Evolutionary conservation across 2,113 vertebrate genomes (phyloP), one percentile per base, ranked within the genome.

Genomic region (Lagopus leucura): DNA sequence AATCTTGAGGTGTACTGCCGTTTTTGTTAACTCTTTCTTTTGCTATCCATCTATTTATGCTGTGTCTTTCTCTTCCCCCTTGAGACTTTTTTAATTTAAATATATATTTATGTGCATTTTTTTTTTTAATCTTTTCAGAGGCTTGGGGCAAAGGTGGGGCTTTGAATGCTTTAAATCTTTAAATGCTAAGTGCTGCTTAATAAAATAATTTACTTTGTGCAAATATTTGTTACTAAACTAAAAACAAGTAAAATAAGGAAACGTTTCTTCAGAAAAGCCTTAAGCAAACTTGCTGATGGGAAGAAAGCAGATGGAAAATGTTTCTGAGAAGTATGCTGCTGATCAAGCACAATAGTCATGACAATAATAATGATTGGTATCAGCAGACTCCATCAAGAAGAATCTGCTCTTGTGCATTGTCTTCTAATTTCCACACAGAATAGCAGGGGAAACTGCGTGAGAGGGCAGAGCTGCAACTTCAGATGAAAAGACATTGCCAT

Each of bases 21-120:
- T 42, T 92, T 81, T 88, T 86, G 28, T 96, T 96, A 96, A 95
- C 96, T 90, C 90, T 86, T 96, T 94, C 79, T 88, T 91, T 55
- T 34, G 30, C 47, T 83, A 1, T 18, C 11, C 14, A 10, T 74
- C 50, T 63, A 1, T 55, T 85, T 82, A 45, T 48, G 25, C 36
- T 77, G 24, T 3, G 0, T 30, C 32, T 55, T 55, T 24, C 13
- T 28, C 24, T n/a, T 84, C 36, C 36, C 24, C 82, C 25, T 7
- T 47, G 13, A 43, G 25, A 4, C 47, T 79, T 64, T n/a, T 52
- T 84, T 78, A 18, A 57, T 17, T 82, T 11, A 38, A 73, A 81
- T 63, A 40, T 27, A 16, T 28, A 11, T 28, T 18, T 40, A 40
- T 27, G 18, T 38, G 25, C 24, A 12, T 40, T 52, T 57, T 69